phyloP scores from a whole-genome alignment of 2,113 vertebrate genomes.

The Boleophthalmus pectinirostris region DNA sequence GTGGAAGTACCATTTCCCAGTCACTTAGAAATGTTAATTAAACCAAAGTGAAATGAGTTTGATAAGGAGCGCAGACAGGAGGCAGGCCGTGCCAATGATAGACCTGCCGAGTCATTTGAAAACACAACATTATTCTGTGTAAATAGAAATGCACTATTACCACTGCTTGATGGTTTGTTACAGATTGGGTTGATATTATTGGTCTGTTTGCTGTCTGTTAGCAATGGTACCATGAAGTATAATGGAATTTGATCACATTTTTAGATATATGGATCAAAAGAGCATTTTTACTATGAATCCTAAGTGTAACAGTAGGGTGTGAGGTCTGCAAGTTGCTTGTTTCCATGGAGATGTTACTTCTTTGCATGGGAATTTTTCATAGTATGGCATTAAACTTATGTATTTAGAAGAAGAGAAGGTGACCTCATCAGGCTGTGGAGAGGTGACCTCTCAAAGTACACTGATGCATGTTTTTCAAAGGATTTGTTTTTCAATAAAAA shows the following conservation, averaged over 20 bases:
- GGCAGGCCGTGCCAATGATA: neutral
- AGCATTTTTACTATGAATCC: too few species aligned
- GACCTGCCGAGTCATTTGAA: neutral
- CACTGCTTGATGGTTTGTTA: neutral
- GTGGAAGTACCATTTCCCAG: constrained; percentile 36
- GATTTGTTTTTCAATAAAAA: too few species aligned
- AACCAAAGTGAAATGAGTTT: constrained; percentile 19
- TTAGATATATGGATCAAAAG: neutral
- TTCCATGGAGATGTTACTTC: neutral
- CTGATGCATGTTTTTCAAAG: too few species aligned
- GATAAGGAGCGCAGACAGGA: constrained; percentile 7
- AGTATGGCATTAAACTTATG: too few species aligned
- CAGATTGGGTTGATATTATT: too few species aligned
- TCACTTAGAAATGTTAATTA: constrained; percentile 45
- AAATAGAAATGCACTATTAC: constrained; percentile 7
- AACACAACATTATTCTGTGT: neutral
- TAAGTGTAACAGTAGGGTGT: neutral
- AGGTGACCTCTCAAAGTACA: too few species aligned
- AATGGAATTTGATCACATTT: neutral
- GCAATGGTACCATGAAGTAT: neutral
- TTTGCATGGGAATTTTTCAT: too few species aligned
- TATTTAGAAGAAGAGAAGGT: too few species aligned
- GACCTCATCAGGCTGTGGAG: too few species aligned
- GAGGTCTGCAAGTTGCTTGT: neutral
- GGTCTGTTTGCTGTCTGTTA: neutral